phyloP scores from a whole-genome alignment of 2,888 invertebrate genomes.

The Dolichopus griseipennis region DNA sequence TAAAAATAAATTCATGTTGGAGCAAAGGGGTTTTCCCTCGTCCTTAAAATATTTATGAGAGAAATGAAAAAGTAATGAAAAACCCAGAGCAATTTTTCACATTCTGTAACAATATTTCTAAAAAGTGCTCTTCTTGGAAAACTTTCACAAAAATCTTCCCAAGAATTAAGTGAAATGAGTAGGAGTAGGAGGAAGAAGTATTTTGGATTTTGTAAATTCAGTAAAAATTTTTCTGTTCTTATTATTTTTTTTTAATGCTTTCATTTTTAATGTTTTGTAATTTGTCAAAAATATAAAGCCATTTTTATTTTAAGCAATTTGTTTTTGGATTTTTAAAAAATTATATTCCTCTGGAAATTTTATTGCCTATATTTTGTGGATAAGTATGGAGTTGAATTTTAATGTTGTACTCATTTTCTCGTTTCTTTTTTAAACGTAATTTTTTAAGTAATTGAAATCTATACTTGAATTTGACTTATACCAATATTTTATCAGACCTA shows the following conservation, averaged over 20 bases:
- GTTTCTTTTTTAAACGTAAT: too few relatives aligned
- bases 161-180: background rate
- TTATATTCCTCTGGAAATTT: too few relatives aligned
- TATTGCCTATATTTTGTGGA: too few relatives aligned
- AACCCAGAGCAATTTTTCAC: background rate
- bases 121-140: too few relatives aligned
- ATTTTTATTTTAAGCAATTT: background rate
- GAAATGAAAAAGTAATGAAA: background rate
- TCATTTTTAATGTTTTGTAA: conserved; percentile 6
- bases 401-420: too few relatives aligned
- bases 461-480: too few relatives aligned
- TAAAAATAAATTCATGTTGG: background rate
- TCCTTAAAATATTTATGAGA: background rate
- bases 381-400: too few relatives aligned
- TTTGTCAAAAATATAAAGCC: conserved; percentile 1
- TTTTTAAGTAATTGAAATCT: too few relatives aligned
- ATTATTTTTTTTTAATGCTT: background rate
- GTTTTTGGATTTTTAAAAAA: too few relatives aligned
- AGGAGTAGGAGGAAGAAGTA: background rate
- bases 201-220: background rate
- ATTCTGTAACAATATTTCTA: background rate
- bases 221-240: background rate
- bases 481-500: too few relatives aligned
- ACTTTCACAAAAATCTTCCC: too few relatives aligned
- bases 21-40: background rate